Percentiles rank a stretch among this genome's conserved stretches.
Conservation (phyloP, 2,113 vertebrate species). For the Paradoxurus hermaphroditus region DNA sequence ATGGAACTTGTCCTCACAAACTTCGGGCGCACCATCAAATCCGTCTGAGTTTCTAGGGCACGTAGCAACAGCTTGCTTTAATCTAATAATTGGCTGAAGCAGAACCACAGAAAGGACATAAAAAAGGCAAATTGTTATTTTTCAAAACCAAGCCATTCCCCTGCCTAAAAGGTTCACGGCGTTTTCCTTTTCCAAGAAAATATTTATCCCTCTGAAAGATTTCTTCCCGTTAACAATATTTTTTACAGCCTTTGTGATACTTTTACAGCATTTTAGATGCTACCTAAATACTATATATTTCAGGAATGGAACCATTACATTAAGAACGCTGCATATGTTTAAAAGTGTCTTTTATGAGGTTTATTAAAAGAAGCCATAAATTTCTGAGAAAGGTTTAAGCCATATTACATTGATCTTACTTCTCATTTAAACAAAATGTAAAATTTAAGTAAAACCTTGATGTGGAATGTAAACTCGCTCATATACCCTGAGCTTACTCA, state of each 20-base stretch:
- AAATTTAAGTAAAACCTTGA: constrained; percentile 72
- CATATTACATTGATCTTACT: constrained; percentile 68
- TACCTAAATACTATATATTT: constrained; percentile 63
- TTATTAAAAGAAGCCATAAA: constrained; percentile 76
- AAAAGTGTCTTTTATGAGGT: constrained; percentile 71
- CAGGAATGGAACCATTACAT: constrained; percentile 61
- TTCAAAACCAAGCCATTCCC: constrained; percentile 56
- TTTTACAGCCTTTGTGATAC: constrained; percentile 71
- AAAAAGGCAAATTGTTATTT: constrained; percentile 69
- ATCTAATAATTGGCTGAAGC: constrained; percentile 59
- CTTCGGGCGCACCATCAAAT: constrained; percentile 38
- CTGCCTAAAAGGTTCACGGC: constrained; percentile 57
- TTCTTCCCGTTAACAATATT: constrained; percentile 71
- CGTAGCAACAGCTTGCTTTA: constrained; percentile 60
- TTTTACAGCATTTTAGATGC: constrained; percentile 65
- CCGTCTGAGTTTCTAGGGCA: constrained; percentile 41
- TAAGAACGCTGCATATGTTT: constrained; percentile 59
- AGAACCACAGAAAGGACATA: constrained; percentile 52
- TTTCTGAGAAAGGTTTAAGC: constrained; percentile 66
- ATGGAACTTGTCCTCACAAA: constrained; percentile 58
- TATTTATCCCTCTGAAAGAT: constrained; percentile 63
- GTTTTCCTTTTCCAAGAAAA: constrained; percentile 70
- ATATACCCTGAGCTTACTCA: neutral
- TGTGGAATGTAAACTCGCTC: constrained; percentile 58
- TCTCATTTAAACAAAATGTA: constrained; percentile 75